These are phyloP conservation scores for Mixornis gularis DNA, from an alignment of 2,113 vertebrate genomes.

Conservation along the genomic window DNA sequence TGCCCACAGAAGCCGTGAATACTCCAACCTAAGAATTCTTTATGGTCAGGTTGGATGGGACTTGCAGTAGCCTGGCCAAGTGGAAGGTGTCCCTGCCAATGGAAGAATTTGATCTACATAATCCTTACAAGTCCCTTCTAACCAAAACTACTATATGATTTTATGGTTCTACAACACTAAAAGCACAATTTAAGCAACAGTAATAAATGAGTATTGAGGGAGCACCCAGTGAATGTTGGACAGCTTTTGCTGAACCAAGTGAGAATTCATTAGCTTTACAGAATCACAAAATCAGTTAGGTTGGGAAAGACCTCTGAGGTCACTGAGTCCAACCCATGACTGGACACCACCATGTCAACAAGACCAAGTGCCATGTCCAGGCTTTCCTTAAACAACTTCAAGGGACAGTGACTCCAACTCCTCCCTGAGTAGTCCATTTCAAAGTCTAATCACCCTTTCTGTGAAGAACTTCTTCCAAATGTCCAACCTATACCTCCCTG, in stretches of 20 bases:
- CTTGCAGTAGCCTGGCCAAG: not conserved
- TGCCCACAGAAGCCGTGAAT: not conserved
- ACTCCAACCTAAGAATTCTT: rapidly evolving
- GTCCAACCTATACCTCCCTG: not conserved
- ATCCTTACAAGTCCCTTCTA: not conserved
- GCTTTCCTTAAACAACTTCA: not conserved
- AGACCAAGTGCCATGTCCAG: not conserved
- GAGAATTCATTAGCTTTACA: not conserved
- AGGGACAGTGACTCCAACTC: not conserved
- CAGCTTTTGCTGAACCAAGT: not conserved
- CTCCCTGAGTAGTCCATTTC: not conserved
- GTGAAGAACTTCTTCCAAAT: not conserved
- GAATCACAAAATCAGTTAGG: not conserved
- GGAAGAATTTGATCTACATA: rapidly evolving
- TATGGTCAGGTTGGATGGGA: rapidly evolving
- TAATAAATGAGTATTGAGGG: rapidly evolving
- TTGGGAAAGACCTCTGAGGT: not conserved
- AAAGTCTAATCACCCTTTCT: not conserved
- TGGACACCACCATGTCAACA: rapidly evolving
- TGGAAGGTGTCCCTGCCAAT: not conserved
- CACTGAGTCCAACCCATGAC: not conserved
- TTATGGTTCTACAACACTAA: not conserved
- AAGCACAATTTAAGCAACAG: rapidly evolving
- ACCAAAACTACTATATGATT: not conserved
- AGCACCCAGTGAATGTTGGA: rapidly evolving